phyloP scores from a whole-genome alignment of 2,113 vertebrate genomes.

The Indicator indicator region DNA sequence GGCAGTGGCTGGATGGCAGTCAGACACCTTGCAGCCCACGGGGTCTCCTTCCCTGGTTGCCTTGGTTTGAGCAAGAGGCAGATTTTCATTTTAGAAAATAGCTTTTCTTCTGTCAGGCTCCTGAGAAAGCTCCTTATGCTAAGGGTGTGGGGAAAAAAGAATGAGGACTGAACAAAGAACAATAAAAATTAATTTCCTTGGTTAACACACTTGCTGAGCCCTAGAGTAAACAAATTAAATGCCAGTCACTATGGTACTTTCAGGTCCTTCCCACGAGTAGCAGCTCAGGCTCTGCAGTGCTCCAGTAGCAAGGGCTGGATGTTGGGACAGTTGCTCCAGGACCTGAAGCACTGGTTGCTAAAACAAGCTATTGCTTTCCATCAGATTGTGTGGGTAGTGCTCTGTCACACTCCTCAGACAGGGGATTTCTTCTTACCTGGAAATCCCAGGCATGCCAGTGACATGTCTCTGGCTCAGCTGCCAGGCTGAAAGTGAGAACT shows the following conservation, averaged over 20 bases:
- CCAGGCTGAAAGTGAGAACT: background rate
- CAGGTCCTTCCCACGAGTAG: background rate
- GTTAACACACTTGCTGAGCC: background rate
- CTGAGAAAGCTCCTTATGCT: background rate
- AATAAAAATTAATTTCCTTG: background rate
- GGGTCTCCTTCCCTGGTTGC: background rate
- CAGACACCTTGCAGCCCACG: accelerated
- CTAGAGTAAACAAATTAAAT: background rate
- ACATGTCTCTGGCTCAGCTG: background rate
- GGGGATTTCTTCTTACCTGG: background rate
- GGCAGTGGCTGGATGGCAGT: background rate
- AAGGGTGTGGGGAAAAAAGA: background rate
- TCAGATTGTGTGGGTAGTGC: background rate
- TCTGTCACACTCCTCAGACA: background rate
- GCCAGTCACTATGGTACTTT: background rate
- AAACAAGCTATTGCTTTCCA: background rate
- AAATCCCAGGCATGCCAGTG: background rate
- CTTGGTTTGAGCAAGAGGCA: background rate
- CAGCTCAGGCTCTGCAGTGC: background rate
- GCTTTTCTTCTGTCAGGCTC: background rate
- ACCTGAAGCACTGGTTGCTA: background rate
- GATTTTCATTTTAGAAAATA: background rate
- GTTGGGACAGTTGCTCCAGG: background rate
- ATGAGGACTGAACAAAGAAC: background rate
- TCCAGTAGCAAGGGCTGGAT: background rate